Conservation (phyloP, 2,113 vertebrate species). For the Coreoperca whiteheadi region DNA sequence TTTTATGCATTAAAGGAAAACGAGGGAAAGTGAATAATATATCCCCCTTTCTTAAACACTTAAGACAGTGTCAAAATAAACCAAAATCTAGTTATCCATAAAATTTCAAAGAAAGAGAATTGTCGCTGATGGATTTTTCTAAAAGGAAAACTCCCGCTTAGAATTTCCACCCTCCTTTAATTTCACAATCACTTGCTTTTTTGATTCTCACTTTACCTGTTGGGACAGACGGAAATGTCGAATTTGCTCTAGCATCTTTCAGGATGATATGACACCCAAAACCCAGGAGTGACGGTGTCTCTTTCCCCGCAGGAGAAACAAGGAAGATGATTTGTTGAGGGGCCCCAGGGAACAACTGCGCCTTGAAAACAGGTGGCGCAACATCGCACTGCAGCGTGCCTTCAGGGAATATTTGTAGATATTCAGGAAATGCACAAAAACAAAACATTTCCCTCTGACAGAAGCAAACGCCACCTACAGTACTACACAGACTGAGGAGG, state of each 20-base stretch:
- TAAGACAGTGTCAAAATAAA: slow-evolving; percentile 16
- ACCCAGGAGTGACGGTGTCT: slow-evolving; percentile 79
- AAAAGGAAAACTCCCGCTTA: slow-evolving; percentile 55
- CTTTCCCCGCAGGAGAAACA: slow-evolving; percentile 83
- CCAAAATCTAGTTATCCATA: slow-evolving; percentile 30
- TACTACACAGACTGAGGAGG: slow-evolving; percentile 54
- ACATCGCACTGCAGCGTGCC: slow-evolving; percentile 79
- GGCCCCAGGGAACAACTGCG: slow-evolving; percentile 76
- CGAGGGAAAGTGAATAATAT: slow-evolving; percentile 1
- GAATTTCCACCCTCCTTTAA: slow-evolving; percentile 59
- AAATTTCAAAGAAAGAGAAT: slow-evolving; percentile 35
- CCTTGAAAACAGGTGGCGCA: slow-evolving; percentile 85
- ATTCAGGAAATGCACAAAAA: slow-evolving; percentile 82
- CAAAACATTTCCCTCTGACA: slow-evolving; percentile 75
- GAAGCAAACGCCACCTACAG: slow-evolving; percentile 74
- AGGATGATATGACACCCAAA: slow-evolving; percentile 82
- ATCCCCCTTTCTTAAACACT: slow-evolving; percentile 25
- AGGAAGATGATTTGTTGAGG: slow-evolving; percentile 82
- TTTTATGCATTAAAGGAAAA: slow-evolving; percentile 54
- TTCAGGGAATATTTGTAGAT: slow-evolving; percentile 85
- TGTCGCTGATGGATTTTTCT: slow-evolving; percentile 38
- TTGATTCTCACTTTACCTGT: slow-evolving; percentile 77
- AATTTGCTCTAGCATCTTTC: slow-evolving; percentile 78
- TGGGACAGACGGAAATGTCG: slow-evolving; percentile 77
- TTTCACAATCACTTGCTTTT: slow-evolving; percentile 70